Conservation (phyloP, 2,113 vertebrate species). For the Hyperopisus bebe region DNA sequence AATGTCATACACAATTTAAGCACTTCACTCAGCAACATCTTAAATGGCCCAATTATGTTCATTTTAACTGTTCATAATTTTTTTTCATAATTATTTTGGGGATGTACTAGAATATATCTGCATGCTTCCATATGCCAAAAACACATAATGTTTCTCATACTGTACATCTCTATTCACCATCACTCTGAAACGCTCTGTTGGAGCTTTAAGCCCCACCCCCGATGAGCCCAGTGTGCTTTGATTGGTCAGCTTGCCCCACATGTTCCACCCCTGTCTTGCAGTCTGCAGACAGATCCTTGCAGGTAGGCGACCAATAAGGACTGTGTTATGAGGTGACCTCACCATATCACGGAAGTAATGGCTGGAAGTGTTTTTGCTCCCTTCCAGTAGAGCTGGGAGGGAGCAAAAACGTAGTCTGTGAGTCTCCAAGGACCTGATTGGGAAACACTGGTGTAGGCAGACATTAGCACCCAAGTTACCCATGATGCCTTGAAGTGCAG, state of each 20-base stretch:
- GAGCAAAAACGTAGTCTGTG: neutral
- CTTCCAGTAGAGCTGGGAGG: slow-evolving; percentile 2
- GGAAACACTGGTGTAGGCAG: neutral
- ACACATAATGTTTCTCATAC: neutral
- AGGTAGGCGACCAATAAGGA: neutral
- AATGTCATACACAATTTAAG: neutral
- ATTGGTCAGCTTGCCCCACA: neutral
- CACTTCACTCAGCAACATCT: neutral
- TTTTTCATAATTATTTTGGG: neutral
- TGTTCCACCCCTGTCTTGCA: neutral
- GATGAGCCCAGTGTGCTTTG: neutral
- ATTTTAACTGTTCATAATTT: neutral
- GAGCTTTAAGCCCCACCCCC: neutral
- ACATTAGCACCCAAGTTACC: neutral
- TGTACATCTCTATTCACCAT: neutral
- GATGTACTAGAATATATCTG: neutral
- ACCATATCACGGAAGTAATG: neutral
- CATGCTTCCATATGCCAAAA: neutral
- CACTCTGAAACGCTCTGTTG: neutral
- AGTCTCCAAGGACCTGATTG: neutral
- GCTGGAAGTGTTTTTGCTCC: neutral
- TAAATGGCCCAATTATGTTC: neutral
- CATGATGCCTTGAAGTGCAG: neutral
- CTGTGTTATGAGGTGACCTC: neutral
- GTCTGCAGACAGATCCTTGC: neutral